Base-by-base conservation (phyloP, 2,888 invertebrate species). In the Psococerastis gibbosa region DNA sequence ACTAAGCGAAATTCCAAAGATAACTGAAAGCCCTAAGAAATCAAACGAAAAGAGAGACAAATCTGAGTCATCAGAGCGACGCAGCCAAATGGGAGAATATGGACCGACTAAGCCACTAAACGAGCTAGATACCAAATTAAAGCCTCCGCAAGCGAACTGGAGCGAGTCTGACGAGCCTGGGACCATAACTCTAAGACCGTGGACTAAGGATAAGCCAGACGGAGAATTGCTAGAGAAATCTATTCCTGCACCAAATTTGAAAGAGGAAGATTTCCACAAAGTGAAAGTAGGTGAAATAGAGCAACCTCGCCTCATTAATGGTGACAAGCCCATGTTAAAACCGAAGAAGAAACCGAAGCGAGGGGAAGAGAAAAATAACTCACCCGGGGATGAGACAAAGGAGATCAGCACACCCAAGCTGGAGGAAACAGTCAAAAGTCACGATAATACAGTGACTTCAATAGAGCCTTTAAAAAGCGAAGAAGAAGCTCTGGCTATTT, bases 161-260 rank as follows among this genome's bases (percentile, higher is more conserved):
- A 33, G 9, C 5, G 3, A 33, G 5, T 17, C 15, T 17, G 3
- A 4, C 5, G 17, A 33, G 46, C 60, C 61, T 46, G 53, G 58
- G 33, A 57, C 52, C 3, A 56, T 60, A 49, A 53, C 55, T 35
- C 46, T 51, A 31, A 48, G 51, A 13, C 42, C 45, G 8, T 51
- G 54, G 22, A 43, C 49, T 11, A 48, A 49, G 15, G 33, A 46
- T 22, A 41, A 43, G 13, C 49, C 53, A 1, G 55, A 57, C 22
- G 52, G 47, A 31, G 47, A 49, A 18, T 46, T 48, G 16, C 43
- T 48, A 13, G 47, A 48, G 22, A 35, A 35, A n/a, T n/a, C n/a
- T n/a, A n/a, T n/a, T n/a, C n/a, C n/a, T n/a, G n/a, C n/a, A n/a
- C n/a, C n/a, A n/a, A n/a, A n/a, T n/a, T n/a, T n/a, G n/a, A n/a